A percentile compares a stretch with the other conserved stretches of the same genome.
These are phyloP conservation scores for Hirtodrosophila confusa DNA, from an alignment of 2,888 invertebrate genomes.

Conservation along the genomic window DNA sequence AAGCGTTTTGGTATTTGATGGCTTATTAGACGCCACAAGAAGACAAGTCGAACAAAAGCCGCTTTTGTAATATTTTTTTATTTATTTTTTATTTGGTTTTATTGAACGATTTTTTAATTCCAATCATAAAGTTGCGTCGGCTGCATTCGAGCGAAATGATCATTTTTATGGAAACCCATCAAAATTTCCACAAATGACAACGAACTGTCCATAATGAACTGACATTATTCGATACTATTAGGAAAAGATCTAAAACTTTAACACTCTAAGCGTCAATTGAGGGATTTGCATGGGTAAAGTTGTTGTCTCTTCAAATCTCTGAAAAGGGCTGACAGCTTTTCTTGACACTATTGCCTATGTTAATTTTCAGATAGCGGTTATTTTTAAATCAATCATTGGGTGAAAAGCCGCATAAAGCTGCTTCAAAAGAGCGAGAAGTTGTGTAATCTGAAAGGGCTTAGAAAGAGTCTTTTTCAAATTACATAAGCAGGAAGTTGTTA, in stretches of 20 bases:
- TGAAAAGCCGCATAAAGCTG: constrained; percentile 41
- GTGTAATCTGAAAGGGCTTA: constrained; percentile 63
- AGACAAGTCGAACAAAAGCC: constrained; percentile 62
- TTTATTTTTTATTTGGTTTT: constrained; percentile 25
- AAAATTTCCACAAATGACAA: constrained; percentile 47
- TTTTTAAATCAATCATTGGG: constrained; percentile 64
- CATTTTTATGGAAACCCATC: constrained; percentile 38
- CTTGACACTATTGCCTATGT: constrained; percentile 49
- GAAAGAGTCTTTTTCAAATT: constrained; percentile 24
- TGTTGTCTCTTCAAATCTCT: constrained; percentile 1
- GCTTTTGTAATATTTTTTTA: constrained; percentile 52
- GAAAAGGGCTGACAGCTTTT: constrained; percentile 37
- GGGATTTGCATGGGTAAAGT: constrained; percentile 47
- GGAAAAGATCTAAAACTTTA: constrained; percentile 18
- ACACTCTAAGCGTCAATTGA: constrained; percentile 51
- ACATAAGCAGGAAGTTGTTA: constrained; percentile 41
- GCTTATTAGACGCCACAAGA: constrained; percentile 70
- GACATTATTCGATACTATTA: constrained; percentile 22
- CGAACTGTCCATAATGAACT: constrained; percentile 59
- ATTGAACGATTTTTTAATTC: constrained; percentile 64
- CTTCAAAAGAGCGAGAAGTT: constrained; percentile 58
- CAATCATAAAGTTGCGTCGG: constrained; percentile 35
- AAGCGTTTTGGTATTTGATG: constrained; percentile 60
- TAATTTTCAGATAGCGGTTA: constrained; percentile 49
- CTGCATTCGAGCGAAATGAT: constrained; percentile 59